Conservation (phyloP, 2,888 invertebrate genomes). For the Brachyptera risi region DNA sequence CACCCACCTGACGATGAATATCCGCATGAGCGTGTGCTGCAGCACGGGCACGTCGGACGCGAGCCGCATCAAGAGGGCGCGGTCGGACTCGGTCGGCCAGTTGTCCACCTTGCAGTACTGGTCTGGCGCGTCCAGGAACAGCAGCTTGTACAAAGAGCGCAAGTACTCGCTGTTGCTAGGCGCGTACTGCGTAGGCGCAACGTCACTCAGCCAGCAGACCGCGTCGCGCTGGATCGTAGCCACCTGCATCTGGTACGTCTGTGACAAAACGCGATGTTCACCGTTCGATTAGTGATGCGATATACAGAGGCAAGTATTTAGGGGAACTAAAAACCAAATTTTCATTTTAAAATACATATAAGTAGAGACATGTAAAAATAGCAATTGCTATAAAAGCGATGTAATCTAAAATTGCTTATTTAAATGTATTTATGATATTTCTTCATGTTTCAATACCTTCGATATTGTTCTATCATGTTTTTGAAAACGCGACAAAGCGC, state of each 20-base stretch:
- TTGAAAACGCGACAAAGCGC: no score
- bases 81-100: constrained; percentile 90
- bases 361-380: no score
- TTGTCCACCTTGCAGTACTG: constrained; percentile 70
- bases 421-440: no score
- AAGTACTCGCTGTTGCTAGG: constrained; percentile 69
- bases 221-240: constrained; percentile 75
- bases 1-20: constrained; percentile 71
- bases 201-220: constrained; percentile 82
- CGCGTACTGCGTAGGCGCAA: constrained; percentile 69
- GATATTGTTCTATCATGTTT: no score
- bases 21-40: constrained; percentile 76
- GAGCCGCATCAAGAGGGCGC: constrained; percentile 70
- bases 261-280: no score
- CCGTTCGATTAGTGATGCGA: no score
- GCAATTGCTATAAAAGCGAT: no score
- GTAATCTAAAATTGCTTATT: no score
- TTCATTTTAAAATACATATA: no score
- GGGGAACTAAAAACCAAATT: no score
- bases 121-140: constrained; percentile 73
- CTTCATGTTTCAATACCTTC: no score
- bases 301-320: no score
- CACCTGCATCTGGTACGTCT: constrained; percentile 47
- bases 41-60: constrained; percentile 85
- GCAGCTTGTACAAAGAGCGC: constrained; percentile 72